Conservation (phyloP, 1,140 invertebrate genomes). For the Diabrotica undecimpunctata region DNA sequence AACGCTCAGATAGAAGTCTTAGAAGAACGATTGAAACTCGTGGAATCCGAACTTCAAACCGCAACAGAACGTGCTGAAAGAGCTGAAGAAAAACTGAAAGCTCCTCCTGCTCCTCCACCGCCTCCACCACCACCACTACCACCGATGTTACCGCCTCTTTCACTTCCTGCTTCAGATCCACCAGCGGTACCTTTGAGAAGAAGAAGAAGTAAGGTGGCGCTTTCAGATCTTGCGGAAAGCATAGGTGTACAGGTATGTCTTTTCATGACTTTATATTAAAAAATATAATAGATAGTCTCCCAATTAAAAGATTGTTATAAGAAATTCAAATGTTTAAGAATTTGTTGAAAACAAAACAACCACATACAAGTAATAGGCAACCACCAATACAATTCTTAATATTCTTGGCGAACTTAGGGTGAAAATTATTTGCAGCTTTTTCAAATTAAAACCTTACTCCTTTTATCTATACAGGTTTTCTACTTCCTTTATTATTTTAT, state of each 20-base stretch:
- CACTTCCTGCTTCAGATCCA: constrained; percentile 32
- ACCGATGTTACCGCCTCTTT: constrained; percentile 47
- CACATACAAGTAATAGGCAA: no score
- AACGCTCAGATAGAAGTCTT: constrained; percentile 65
- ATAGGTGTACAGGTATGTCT: constrained; percentile 26
- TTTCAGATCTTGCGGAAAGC: constrained; percentile 35
- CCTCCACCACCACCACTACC: constrained; percentile 48
- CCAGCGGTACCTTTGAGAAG: constrained; percentile 36
- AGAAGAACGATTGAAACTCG: constrained; percentile 65
- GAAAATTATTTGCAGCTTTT: no score
- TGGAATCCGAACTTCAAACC: constrained; percentile 62
- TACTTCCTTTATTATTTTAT: no score
- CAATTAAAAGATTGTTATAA: no score
- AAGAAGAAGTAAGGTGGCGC: constrained; percentile 42
- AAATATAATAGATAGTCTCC: no score
- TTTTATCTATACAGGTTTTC: no score
- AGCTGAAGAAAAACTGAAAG: constrained; percentile 54
- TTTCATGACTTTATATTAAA: no score
- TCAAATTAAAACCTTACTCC: no score
- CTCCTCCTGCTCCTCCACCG: constrained; percentile 43
- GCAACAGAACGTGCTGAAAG: constrained; percentile 59
- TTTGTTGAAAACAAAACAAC: no score
- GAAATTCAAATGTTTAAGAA: no score
- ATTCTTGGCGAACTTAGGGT: no score
- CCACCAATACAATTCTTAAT: no score